These are phyloP conservation scores for Lycia hirtaria DNA, from an alignment of 2,888 invertebrate genomes.

Conservation along the genomic window DNA sequence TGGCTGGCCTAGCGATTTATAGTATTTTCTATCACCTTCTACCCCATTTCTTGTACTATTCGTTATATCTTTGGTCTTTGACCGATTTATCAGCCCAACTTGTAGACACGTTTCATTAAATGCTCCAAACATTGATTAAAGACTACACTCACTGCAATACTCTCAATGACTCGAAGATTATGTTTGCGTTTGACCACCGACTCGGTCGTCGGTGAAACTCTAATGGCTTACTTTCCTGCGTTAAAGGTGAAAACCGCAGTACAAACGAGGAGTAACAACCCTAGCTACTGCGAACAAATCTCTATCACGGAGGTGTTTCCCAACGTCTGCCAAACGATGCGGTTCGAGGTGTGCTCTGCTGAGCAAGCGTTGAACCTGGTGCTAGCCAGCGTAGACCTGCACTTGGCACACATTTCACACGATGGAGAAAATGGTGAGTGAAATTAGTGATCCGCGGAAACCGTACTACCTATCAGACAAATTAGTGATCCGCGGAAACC, in stretches of 20 bases:
- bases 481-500: not conserved
- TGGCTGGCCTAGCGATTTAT: too few relatives aligned
- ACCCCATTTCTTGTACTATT: too few relatives aligned
- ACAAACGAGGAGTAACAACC: slow-evolving; percentile 86
- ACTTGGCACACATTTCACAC: slow-evolving; percentile 64
- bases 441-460: not conserved
- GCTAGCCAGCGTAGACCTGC: slow-evolving; percentile 56
- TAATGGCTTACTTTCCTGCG: too few relatives aligned
- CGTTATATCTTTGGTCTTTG: too few relatives aligned
- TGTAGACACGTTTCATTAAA: too few relatives aligned
- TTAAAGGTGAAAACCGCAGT: slow-evolving; percentile 87
- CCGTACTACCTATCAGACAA: not conserved
- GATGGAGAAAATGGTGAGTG: slow-evolving; percentile 71
- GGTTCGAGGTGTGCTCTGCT: slow-evolving; percentile 85
- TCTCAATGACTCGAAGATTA: too few relatives aligned
- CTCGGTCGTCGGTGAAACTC: too few relatives aligned
- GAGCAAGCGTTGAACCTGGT: slow-evolving; percentile 74
- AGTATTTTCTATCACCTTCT: too few relatives aligned
- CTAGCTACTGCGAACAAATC: slow-evolving; percentile 91
- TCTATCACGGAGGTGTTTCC: slow-evolving; percentile 93
- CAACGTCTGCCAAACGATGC: slow-evolving; percentile 90
- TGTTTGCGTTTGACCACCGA: too few relatives aligned
- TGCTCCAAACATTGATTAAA: too few relatives aligned
- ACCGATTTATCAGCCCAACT: too few relatives aligned
- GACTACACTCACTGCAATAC: too few relatives aligned